Conservation (phyloP, 2,113 vertebrate genomes). For the Hippolais icterina region DNA sequence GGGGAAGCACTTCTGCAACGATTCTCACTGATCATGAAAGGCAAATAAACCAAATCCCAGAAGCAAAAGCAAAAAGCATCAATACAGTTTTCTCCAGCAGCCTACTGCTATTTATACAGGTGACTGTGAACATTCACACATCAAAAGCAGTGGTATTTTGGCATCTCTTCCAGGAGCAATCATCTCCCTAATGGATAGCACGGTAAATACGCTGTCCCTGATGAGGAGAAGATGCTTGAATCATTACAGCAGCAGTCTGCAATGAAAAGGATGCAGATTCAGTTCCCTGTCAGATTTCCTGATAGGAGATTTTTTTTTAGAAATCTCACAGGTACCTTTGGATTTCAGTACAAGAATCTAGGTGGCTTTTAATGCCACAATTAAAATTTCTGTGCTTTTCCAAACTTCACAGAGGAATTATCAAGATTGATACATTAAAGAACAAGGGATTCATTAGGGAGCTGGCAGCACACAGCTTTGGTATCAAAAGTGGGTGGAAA, state of each 20-base stretch:
- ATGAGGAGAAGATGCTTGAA: neutral
- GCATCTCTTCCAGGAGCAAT: conserved; percentile 39
- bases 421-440: conserved; percentile 46
- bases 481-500: neutral
- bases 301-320: neutral
- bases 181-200: conserved; percentile 6
- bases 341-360: conserved; percentile 20
- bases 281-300: neutral
- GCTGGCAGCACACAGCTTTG: neutral
- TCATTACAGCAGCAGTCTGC: neutral
- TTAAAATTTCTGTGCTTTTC: conserved; percentile 37
- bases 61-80: conserved; percentile 15
- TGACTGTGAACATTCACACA: conserved; percentile 37
- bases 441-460: neutral
- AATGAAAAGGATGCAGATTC: conserved; percentile 38
- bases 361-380: conserved; percentile 45
- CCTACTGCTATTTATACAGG: conserved; percentile 45
- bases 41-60: conserved; percentile 37
- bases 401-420: conserved; percentile 35
- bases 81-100: neutral
- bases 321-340: conserved; percentile 33
- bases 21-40: conserved; percentile 23
- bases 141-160: conserved; percentile 25
- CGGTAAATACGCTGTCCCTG: neutral
- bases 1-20: neutral